Percentiles rank a stretch among this genome's conserved stretches.
phyloP scores from a whole-genome alignment of 2,797 vertebrate species.

The Enteromius fasciolatus region DNA sequence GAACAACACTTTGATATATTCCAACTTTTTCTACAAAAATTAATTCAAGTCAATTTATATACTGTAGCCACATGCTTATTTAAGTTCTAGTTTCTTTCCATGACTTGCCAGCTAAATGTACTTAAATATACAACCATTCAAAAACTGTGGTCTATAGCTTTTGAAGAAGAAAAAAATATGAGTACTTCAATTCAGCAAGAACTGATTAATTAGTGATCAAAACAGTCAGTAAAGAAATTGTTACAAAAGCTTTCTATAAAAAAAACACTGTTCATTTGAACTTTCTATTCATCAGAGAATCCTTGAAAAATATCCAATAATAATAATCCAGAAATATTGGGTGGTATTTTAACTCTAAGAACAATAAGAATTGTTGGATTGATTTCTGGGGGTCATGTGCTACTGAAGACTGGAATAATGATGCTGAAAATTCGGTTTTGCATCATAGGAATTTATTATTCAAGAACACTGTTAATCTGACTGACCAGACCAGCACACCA shows the following conservation, averaged over 20 bases:
- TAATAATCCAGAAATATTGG: not conserved
- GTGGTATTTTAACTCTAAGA: not conserved
- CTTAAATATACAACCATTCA: not conserved
- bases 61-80: not conserved
- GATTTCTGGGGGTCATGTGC: no score
- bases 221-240: not conserved
- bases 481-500: no score
- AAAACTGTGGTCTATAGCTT: not conserved
- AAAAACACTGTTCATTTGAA: not conserved
- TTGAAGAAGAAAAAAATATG: not conserved
- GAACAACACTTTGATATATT: not conserved
- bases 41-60: not conserved
- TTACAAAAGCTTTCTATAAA: not conserved
- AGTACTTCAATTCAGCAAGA: not conserved
- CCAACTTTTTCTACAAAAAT: not conserved
- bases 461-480: not conserved
- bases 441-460: not conserved
- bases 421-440: not conserved
- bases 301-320: no score
- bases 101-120: not conserved
- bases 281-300: not conserved
- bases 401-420: no score
- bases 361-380: not conserved
- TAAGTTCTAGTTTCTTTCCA: not conserved
- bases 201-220: not conserved